These are phyloP conservation scores for Phrixothrix hirtus DNA, from an alignment of 2,888 invertebrate species.

Conservation along the genomic window DNA sequence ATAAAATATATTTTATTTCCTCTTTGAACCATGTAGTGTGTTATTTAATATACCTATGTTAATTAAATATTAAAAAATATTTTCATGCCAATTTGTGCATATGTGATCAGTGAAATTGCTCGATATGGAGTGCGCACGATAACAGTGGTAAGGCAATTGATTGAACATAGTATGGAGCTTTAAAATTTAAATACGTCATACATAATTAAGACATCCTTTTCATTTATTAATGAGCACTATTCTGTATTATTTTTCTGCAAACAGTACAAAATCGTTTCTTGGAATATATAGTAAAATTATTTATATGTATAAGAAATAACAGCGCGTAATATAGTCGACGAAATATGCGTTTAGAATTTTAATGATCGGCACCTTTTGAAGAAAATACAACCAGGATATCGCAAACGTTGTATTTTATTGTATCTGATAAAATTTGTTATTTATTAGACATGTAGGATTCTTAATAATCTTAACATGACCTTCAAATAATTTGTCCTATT, in stretches of 20 bases:
- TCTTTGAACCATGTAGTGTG: no score
- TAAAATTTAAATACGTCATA: neutral
- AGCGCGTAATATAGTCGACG: constrained; percentile 13
- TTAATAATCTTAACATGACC: constrained; percentile 12
- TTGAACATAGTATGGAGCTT: neutral
- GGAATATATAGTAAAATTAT: constrained; percentile 11
- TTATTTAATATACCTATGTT: no score
- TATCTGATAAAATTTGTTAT: constrained; percentile 24
- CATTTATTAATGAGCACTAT: no score
- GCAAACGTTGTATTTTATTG: constrained; percentile 25
- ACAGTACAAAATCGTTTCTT: constrained; percentile 1
- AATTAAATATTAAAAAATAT: no score
- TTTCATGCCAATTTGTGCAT: no score
- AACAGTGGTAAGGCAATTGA: no score
- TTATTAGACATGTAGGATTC: constrained; percentile 18
- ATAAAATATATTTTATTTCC: no score
- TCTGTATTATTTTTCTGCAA: no score
- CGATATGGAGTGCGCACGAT: no score
- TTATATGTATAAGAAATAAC: constrained; percentile 6
- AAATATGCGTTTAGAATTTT: constrained; percentile 28
- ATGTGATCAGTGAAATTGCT: no score
- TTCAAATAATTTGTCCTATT: constrained; percentile 24
- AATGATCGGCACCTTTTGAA: constrained; percentile 30
- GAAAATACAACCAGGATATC: constrained; percentile 27
- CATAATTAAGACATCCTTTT: neutral